Percentiles rank a stretch among this genome's conserved stretches.
phyloP scores from a whole-genome alignment of 2,797 vertebrate genomes.

The Tenualosa thibaudeaui region DNA sequence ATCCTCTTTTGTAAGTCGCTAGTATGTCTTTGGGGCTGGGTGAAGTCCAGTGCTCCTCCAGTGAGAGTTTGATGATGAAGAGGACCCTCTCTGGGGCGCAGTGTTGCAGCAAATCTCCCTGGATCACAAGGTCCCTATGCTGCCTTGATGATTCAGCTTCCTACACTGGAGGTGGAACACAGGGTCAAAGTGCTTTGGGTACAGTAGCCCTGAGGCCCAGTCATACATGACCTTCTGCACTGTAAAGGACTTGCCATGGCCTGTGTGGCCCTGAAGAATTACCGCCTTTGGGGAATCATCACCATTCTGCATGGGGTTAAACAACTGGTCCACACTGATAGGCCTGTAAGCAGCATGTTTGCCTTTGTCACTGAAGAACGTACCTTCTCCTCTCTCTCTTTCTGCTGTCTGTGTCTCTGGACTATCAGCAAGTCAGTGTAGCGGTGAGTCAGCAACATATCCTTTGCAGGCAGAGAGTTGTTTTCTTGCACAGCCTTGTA shows the following conservation, averaged over 20 bases:
- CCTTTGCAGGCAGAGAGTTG: too few relatives aligned
- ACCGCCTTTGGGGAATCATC: not conserved
- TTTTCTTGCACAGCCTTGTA: too few relatives aligned
- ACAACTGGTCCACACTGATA: not conserved
- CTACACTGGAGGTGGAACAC: slow-evolving; percentile 6
- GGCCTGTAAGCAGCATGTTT: not conserved
- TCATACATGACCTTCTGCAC: slow-evolving; percentile 16
- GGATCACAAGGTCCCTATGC: not conserved
- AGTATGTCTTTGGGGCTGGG: not conserved
- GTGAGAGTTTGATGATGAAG: not conserved
- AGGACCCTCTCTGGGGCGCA: slow-evolving; percentile 10
- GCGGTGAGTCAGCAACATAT: not conserved
- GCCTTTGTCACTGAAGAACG: not conserved
- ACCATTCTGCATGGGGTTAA: not conserved
- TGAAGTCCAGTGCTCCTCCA: too few relatives aligned
- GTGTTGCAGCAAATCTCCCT: not conserved
- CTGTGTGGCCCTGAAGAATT: slow-evolving; percentile 14
- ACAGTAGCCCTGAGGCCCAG: slow-evolving; percentile 21
- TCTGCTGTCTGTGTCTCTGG: not conserved
- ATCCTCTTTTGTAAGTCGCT: too few relatives aligned
- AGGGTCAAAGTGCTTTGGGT: not conserved
- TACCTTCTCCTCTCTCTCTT: slow-evolving; percentile 12
- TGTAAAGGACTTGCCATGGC: slow-evolving; percentile 22
- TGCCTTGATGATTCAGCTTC: slow-evolving; percentile 4
- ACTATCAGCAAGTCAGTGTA: slow-evolving; percentile 12